phyloP scores from a whole-genome alignment of 2,113 vertebrate species.

The Pyrgilauda ruficollis region DNA sequence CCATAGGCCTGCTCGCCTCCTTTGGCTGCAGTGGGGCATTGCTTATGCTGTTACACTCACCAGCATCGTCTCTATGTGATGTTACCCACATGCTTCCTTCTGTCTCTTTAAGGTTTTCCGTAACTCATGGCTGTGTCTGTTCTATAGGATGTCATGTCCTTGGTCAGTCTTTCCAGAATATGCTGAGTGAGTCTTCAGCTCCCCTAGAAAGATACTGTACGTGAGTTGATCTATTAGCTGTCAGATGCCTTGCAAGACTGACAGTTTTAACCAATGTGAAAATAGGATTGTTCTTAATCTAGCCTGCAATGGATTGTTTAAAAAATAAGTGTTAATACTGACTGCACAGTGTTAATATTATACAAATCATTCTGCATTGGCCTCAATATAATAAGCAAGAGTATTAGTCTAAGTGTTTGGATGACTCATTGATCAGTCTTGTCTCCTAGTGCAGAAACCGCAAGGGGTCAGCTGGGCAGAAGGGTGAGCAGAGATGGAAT shows the following conservation, averaged over 20 bases:
- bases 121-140: neutral
- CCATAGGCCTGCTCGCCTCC: accelerated
- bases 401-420: neutral
- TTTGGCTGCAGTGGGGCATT: neutral
- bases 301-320: neutral
- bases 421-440: neutral
- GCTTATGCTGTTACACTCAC: accelerated
- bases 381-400: neutral
- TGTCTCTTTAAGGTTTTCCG: neutral
- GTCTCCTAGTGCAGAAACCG: neutral
- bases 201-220: neutral
- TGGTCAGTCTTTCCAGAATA: neutral
- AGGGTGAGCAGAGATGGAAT: neutral
- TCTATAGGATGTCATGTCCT: neutral
- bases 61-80: neutral
- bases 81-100: neutral
- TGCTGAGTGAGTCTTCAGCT: neutral
- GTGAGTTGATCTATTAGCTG: neutral
- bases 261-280: neutral
- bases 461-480: neutral
- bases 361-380: neutral
- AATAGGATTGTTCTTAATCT: neutral
- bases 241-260: neutral
- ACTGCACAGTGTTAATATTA: neutral
- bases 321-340: neutral